phyloP scores from a whole-genome alignment of 2,113 vertebrate genomes.

The Colossoma macropomum region DNA sequence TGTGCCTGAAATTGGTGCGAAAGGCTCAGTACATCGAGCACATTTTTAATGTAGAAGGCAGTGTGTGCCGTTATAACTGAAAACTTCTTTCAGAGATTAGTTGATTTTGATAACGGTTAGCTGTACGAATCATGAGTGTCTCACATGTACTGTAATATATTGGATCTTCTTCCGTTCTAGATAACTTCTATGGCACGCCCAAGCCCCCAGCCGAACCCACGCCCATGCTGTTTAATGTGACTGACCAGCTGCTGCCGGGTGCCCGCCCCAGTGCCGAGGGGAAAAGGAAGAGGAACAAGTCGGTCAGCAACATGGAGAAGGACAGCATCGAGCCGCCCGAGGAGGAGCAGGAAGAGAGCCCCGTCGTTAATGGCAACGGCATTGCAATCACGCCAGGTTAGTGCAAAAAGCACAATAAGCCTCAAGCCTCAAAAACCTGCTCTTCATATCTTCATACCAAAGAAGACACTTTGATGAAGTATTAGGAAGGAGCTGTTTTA shows the following conservation, averaged over 20 bases:
- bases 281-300: constrained; percentile 98
- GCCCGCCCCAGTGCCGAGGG: constrained; percentile 96
- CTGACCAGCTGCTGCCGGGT: constrained; percentile 96
- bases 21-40: no score
- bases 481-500: no score
- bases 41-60: no score
- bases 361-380: constrained; percentile 95
- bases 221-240: constrained; percentile 96
- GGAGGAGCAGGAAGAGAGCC: constrained; percentile 95
- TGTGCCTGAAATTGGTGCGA: no score
- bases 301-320: constrained; percentile 99
- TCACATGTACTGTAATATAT: background rate
- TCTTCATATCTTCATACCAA: no score
- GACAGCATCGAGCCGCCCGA: constrained; percentile 93
- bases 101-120: background rate
- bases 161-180: constrained; percentile 66
- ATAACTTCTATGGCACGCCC: constrained; percentile 98
- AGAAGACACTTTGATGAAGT: no score
- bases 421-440: no score
- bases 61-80: no score
- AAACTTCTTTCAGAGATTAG: no score
- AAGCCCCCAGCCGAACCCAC: constrained; percentile 97
- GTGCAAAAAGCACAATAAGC: constrained; percentile 3
- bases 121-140: background rate
- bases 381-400: constrained; percentile 93